phyloP scores from a whole-genome alignment of 1,140 invertebrate genomes.

The Ganaspis sp. region DNA sequence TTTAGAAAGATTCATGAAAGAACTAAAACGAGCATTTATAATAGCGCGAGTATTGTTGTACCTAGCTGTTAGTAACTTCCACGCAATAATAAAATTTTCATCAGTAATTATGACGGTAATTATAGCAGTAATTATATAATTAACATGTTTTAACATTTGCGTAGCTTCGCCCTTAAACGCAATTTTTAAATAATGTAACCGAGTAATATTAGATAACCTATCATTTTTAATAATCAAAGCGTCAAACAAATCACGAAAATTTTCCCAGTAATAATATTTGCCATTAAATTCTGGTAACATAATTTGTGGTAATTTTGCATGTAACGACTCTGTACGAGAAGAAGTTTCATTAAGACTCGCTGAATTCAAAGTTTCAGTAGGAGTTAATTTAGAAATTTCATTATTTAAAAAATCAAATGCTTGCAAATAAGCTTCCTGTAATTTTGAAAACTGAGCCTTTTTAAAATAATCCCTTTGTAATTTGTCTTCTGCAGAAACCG shows the following conservation, averaged over 20 bases:
- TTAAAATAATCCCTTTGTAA: background rate
- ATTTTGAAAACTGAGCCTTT: background rate
- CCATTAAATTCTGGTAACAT: slow-evolving; percentile 17
- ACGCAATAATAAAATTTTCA: slow-evolving; percentile 11
- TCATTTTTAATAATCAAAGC: too few species aligned
- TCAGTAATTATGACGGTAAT: too few species aligned
- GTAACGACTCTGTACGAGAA: background rate
- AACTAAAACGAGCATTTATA: slow-evolving; percentile 11
- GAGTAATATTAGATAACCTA: slow-evolving; percentile 3
- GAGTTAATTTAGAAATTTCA: background rate
- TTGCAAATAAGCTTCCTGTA: too few species aligned
- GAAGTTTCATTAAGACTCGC: background rate
- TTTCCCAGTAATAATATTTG: slow-evolving; percentile 27
- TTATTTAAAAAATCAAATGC: too few species aligned
- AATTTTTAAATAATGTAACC: slow-evolving; percentile 32
- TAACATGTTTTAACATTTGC: background rate
- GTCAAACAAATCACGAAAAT: slow-evolving; percentile 32
- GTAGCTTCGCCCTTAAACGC: background rate
- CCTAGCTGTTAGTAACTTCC: background rate
- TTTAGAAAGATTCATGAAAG: too few species aligned
- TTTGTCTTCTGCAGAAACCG: background rate
- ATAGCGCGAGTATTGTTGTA: slow-evolving; percentile 19
- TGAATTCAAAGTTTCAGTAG: background rate
- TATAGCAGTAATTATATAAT: too few species aligned
- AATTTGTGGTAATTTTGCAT: slow-evolving; percentile 2